Evolutionary conservation across 2,113 vertebrate genomes (phyloP), one percentile per base, ranked within the genome.

Genomic region (Dunckerocampus dactyliophorus): DNA sequence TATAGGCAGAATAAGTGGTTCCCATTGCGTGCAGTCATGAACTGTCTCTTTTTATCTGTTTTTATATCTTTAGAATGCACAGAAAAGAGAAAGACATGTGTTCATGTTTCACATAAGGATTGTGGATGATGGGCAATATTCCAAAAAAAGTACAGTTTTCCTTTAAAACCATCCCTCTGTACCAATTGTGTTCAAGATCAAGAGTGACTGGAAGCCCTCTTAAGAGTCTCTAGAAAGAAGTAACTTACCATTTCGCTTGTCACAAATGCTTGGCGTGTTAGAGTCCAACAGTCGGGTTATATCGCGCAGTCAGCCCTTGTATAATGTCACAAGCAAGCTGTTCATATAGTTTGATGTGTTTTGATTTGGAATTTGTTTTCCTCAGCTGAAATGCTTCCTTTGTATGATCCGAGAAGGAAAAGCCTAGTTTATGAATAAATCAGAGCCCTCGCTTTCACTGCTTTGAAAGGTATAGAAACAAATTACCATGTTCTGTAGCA

Each of bases 401-500:
- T 76, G 66, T 74, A 65, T 80, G 74, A 69, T 80, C 76, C 62
- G 80, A 79, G 72, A 75, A 84, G 81, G 61, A 76, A 66, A 72
- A 67, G 52, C 65, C 37, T 39, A 16, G 57, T 71, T 88, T 82
- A 88, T 89, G 86, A 89, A 88, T 88, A 88, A 90, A 88, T 90
- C 82, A 89, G 37, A 82, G 63, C 28, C 67, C 61, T 81, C 75
- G 70, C 69, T 84, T 77, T 89, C 71, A 65, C 69, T 67, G 74
- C 67, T 85, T 80, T 76, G 79, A 82, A 74, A 74, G 72, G 77
- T 67, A 57, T 79, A 10, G 63, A 83, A 82, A 81, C 71, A 85
- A 84, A 87, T 87, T 82, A 82, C 79, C 76, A 74, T 86, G 79
- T 83, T 75, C 67, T 65, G 63, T 79, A 79, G 71, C 66, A 55